phyloP scores from a whole-genome alignment of 2,113 vertebrate genomes.

The Leucopsar rothschildi region DNA sequence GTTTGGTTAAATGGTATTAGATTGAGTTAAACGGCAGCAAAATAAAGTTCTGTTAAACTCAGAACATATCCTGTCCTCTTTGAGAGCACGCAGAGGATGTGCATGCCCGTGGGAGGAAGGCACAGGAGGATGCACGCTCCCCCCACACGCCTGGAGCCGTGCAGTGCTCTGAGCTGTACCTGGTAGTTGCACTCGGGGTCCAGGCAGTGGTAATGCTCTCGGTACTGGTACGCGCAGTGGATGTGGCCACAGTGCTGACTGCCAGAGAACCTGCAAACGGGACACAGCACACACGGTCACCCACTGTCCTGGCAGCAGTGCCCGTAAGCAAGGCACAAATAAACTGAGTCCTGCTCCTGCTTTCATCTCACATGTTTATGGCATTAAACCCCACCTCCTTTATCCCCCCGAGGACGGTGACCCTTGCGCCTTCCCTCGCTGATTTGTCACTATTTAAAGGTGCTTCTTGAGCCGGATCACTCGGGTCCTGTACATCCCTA shows the following conservation, averaged over 20 bases:
- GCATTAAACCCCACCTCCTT: background rate
- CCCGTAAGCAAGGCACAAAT: background rate
- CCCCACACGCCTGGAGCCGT: background rate
- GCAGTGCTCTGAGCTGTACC: constrained; percentile 71
- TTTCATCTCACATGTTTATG: background rate
- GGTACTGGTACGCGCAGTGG: constrained; percentile 98
- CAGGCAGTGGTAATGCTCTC: constrained; percentile 98
- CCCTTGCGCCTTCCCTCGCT: background rate
- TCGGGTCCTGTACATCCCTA: background rate
- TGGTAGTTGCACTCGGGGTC: constrained; percentile 99
- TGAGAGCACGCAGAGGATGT: background rate
- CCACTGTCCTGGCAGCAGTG: background rate
- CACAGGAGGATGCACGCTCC: background rate
- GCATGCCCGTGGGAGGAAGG: accelerated
- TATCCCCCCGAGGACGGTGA: background rate
- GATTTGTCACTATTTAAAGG: constrained; percentile 14
- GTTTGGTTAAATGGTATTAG: background rate
- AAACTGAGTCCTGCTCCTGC: background rate
- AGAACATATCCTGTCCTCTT: background rate
- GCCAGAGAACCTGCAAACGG: constrained; percentile 88
- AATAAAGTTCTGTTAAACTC: background rate
- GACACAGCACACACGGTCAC: background rate
- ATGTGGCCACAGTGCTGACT: constrained; percentile 98
- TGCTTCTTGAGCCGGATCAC: background rate
- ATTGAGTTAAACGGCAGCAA: background rate